Percentiles rank a stretch among this genome's conserved stretches.
Conservation (phyloP, 2,797 vertebrate genomes). For the Pantherophis vulpinus region DNA sequence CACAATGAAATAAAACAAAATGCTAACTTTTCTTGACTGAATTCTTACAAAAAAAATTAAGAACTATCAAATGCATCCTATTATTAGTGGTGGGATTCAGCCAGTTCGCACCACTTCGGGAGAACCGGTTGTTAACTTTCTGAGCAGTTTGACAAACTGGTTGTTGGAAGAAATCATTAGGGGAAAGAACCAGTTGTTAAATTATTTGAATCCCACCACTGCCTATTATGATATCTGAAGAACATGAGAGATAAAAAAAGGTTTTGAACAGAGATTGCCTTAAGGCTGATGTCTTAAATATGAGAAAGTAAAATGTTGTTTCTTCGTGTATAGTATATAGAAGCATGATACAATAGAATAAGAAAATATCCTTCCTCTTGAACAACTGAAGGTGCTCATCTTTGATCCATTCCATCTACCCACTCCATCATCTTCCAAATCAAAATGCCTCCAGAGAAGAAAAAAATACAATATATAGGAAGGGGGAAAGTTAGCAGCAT, state of each 20-base stretch:
- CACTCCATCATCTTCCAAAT: too few relatives aligned
- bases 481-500: not conserved
- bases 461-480: not conserved
- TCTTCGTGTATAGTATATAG: not conserved
- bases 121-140: too few relatives aligned
- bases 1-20: slow-evolving; percentile 13
- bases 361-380: not conserved
- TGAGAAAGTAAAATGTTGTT: not conserved
- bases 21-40: not conserved
- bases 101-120: too few relatives aligned
- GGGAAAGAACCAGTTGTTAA: too few relatives aligned
- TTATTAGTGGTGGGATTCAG: not conserved
- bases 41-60: not conserved
- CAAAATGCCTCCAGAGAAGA: not conserved
- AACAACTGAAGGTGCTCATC: not conserved
- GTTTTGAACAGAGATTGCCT: not conserved
- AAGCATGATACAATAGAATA: not conserved
- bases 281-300: not conserved
- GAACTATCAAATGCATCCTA: not conserved
- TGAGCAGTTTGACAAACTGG: too few relatives aligned
- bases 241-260: not conserved
- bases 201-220: too few relatives aligned
- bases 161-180: too few relatives aligned
- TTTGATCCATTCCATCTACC: not conserved
- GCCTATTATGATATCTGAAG: not conserved